Conservation (phyloP, 2,113 vertebrate genomes). For the Microtus oregoni region DNA sequence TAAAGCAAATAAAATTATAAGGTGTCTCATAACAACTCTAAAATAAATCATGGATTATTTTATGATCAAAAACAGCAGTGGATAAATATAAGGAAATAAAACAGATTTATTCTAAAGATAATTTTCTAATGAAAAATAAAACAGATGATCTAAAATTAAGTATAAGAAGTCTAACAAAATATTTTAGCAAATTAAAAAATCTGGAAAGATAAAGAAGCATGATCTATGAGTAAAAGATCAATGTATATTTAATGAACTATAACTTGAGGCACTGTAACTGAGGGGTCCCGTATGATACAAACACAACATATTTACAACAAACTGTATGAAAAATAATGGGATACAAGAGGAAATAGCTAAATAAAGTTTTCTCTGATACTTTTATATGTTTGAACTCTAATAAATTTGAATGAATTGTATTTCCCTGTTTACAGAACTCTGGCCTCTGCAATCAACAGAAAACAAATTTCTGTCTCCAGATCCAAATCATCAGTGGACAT, state of each 20-base stretch:
- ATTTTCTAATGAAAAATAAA: neutral
- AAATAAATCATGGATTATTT: neutral
- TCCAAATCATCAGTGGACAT: neutral
- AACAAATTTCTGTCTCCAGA: neutral
- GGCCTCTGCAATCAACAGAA: neutral
- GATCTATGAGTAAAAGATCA: neutral
- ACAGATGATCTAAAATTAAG: neutral
- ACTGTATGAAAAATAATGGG: neutral
- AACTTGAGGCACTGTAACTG: neutral
- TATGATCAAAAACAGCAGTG: neutral
- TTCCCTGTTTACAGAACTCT: neutral
- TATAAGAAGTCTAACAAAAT: neutral
- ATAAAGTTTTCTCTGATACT: neutral
- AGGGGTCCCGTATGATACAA: neutral
- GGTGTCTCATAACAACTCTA: neutral
- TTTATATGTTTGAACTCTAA: neutral
- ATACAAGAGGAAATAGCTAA: neutral
- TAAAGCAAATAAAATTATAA: neutral
- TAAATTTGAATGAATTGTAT: neutral
- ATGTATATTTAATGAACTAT: neutral
- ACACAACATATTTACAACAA: neutral
- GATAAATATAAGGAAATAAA: neutral
- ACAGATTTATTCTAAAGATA: neutral
- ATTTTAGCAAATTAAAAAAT: neutral
- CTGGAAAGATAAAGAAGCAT: neutral